Evolutionary conservation across 1,140 invertebrate species (phyloP).

Genomic region (Fopius arisanus): DNA sequence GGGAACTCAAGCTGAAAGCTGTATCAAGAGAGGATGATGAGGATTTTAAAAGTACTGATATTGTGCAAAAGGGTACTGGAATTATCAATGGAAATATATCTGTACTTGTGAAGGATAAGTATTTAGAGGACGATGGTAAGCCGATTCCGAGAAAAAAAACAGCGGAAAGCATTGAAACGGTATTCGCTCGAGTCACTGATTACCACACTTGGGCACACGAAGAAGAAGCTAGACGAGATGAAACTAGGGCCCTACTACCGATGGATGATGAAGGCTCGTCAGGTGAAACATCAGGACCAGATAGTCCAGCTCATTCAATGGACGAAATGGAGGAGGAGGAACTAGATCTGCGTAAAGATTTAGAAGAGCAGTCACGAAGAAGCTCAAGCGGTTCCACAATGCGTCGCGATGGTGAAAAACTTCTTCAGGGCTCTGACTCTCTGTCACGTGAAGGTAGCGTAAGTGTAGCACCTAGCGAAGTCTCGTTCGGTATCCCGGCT

Average conservation of each 20-base stretch:
- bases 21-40: constrained; percentile 50
- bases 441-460: constrained; percentile 59
- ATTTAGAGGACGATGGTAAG: constrained; percentile 47
- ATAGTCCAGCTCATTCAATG: constrained; percentile 78
- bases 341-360: constrained; percentile 47
- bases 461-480: constrained; percentile 56
- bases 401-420: constrained; percentile 50
- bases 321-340: constrained; percentile 67
- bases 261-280: constrained; percentile 69
- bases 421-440: constrained; percentile 53
- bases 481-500: constrained; percentile 57
- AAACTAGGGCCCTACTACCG: constrained; percentile 52
- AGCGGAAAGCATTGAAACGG: constrained; percentile 55
- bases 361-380: constrained; percentile 51
- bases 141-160: constrained; percentile 59
- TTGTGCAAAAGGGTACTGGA: constrained; percentile 21
- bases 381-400: constrained; percentile 57
- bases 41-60: constrained; percentile 35
- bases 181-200: constrained; percentile 65
- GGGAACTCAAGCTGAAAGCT: constrained; percentile 76
- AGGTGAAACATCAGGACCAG: constrained; percentile 86
- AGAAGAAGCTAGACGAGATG: constrained; percentile 63
- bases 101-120: constrained; percentile 45
- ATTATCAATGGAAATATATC: constrained; percentile 52
- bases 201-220: constrained; percentile 63